Evolutionary conservation across 2,797 vertebrate genomes (phyloP), one percentile per base, ranked within the genome.

Genomic region (Sebastes reedi): DNA sequence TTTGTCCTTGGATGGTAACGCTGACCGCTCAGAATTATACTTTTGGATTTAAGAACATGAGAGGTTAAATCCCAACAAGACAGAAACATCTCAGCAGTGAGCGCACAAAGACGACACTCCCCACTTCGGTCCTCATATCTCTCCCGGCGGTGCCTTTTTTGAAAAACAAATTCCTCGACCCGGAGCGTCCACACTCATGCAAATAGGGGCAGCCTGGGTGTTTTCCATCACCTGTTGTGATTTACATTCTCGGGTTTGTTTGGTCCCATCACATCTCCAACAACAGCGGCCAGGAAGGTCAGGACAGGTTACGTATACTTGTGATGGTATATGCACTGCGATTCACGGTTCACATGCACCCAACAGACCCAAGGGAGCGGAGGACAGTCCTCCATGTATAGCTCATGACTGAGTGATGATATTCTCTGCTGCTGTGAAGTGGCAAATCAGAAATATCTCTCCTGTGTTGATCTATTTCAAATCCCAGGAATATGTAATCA

Each of bases 141-240:
- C 72, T 77, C 22, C 70, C 34, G 66, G 32, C 64, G 1, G 25
- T 58, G 72, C 90, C 93, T 84, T 89, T 89, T 96, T 96, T 96
- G 95, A 95, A 91, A 96, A 96, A 79, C 96, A 96, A 96, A 96
- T 95, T 82, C 75, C 61, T 86, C 29, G 61, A 82, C 80, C 83
- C 88, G 86, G 65, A 75, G 81, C 69, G 12, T 91, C 90, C 83
- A 85, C 92, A 90, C 88, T 72, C 87, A 96, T 96, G 95, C 95
- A 96, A 96, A 96, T 94, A 75, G 30, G 52, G 69, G 52, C 67
- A 73, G 86, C 82, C 88, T 65, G 78, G 87, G 93, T 91, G 87
- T 93, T 96, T 95, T 95, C 93, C 95, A 94, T 94, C 86, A 77
- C 89, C 91, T 93, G 92, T 30, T 76, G 60, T 84, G 71, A 96